phyloP scores from a whole-genome alignment of 2,888 invertebrate genomes.

The Neuroscelio doddi region DNA sequence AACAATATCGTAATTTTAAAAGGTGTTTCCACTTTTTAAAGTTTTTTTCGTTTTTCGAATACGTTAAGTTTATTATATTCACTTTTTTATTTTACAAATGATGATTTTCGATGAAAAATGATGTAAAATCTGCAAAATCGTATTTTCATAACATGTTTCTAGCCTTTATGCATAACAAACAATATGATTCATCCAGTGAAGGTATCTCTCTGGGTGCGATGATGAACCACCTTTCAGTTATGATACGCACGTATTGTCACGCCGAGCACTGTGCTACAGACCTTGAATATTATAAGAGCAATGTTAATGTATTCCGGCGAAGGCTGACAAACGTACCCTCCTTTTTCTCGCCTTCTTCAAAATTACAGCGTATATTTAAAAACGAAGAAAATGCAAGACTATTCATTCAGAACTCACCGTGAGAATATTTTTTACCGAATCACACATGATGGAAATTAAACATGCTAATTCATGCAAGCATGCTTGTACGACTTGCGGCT shows the following conservation, averaged over 20 bases:
- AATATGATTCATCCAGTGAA: constrained; percentile 15
- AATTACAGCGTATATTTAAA: constrained; percentile 4
- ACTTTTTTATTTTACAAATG: too few species aligned
- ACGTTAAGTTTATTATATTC: too few species aligned
- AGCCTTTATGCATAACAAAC: background rate
- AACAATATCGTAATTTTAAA: too few species aligned
- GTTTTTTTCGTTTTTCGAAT: background rate
- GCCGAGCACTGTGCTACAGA: background rate
- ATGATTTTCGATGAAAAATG: too few species aligned
- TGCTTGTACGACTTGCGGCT: constrained; percentile 21
- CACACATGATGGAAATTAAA: constrained; percentile 28
- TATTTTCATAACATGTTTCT: constrained; percentile 1
- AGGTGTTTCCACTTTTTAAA: too few species aligned
- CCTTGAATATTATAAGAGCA: constrained; percentile 10
- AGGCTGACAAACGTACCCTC: too few species aligned
- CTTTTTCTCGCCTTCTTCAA: constrained; percentile 1
- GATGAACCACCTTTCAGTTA: background rate
- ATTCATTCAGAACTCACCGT: constrained; percentile 18
- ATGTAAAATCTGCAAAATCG: constrained; percentile 1
- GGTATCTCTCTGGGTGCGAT: constrained; percentile 5
- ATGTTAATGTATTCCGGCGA: background rate
- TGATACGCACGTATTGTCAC: background rate
- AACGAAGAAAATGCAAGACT: constrained; percentile 20
- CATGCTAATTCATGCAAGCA: constrained; percentile 44
- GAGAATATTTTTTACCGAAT: constrained; percentile 25